A percentile compares a stretch with the other conserved stretches of the same genome.
Conservation (phyloP, 2,797 vertebrate genomes). For the Mormyrus hasselquistii region DNA sequence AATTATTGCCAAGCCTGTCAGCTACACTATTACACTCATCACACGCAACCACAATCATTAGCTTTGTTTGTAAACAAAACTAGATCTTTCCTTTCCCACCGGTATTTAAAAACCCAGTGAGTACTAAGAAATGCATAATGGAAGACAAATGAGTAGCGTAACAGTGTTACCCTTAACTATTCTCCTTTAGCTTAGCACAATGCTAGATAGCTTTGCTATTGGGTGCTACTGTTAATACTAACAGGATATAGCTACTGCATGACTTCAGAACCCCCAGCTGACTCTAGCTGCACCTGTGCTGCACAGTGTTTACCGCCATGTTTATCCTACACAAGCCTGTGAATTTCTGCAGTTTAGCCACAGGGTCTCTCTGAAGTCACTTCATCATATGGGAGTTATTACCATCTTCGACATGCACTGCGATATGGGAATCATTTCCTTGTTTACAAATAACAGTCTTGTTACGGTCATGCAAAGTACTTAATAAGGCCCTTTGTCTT, state of each 20-base stretch:
- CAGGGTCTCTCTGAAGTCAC: neutral
- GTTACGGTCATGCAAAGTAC: neutral
- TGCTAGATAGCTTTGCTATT: neutral
- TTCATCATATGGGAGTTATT: neutral
- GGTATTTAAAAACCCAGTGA: neutral
- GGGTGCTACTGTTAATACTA: neutral
- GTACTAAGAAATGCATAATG: neutral
- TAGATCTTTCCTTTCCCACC: neutral
- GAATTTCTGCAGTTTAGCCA: neutral
- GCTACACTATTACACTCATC: neutral
- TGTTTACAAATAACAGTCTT: neutral
- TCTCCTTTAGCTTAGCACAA: neutral
- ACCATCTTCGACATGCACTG: neutral
- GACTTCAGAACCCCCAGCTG: neutral
- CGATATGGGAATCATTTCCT: neutral
- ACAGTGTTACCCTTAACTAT: neutral
- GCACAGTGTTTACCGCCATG: neutral
- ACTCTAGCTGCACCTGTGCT: neutral
- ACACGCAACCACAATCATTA: neutral
- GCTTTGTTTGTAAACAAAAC: neutral
- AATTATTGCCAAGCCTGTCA: neutral
- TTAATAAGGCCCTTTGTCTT: conserved; percentile 7
- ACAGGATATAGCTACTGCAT: neutral
- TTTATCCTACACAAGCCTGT: neutral
- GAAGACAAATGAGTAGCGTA: neutral